These are phyloP conservation scores for Anoplolepis gracilipes DNA, from an alignment of 1,140 invertebrate genomes.

Conservation along the genomic window DNA sequence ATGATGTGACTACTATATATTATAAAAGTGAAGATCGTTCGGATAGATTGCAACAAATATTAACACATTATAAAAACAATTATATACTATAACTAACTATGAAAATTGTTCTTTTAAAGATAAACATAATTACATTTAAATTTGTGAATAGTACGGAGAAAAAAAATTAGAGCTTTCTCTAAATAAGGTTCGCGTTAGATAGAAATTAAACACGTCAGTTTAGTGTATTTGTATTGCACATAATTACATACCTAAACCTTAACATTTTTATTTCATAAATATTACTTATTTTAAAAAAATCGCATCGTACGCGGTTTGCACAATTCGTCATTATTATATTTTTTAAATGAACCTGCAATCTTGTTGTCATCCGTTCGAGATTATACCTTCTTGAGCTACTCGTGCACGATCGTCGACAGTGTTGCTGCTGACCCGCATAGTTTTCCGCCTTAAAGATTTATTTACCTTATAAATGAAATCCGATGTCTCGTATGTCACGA, in stretches of 20 bases:
- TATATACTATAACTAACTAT: neutral
- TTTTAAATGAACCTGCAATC: constrained; percentile 29
- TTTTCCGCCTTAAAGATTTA: constrained; percentile 77
- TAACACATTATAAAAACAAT: neutral
- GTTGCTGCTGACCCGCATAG: constrained; percentile 60
- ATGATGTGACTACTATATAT: neutral
- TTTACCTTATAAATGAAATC: constrained; percentile 79
- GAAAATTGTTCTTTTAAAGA: neutral
- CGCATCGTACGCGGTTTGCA: constrained; percentile 51
- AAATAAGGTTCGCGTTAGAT: neutral
- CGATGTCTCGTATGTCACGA: constrained; percentile 65
- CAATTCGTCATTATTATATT: constrained; percentile 72
- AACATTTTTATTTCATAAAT: too few species aligned
- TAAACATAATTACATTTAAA: neutral
- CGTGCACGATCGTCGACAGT: neutral
- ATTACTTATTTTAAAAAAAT: neutral
- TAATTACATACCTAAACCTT: too few species aligned
- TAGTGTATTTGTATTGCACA: neutral
- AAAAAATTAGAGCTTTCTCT: neutral
- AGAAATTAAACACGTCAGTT: neutral
- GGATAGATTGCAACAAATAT: neutral
- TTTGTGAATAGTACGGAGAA: too few species aligned
- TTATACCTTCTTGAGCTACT: constrained; percentile 27
- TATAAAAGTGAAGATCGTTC: constrained; percentile 64
- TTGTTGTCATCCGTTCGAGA: neutral